phyloP scores from a whole-genome alignment of 2,888 invertebrate genomes.

The Crioceris asparagi region DNA sequence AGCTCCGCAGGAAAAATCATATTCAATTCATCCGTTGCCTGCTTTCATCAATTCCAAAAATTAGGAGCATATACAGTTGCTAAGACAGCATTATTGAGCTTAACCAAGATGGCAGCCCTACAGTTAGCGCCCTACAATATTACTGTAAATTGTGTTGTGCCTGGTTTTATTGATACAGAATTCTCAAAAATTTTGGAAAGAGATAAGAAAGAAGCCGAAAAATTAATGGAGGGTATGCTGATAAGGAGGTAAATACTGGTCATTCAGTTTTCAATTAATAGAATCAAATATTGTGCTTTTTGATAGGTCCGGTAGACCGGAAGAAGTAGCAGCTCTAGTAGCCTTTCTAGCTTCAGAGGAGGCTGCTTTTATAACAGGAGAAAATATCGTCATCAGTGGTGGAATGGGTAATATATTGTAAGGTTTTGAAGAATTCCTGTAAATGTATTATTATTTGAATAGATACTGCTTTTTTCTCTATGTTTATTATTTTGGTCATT shows the following conservation, averaged over 20 bases:
- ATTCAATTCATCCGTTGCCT: not conserved
- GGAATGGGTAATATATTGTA: not conserved
- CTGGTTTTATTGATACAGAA: not conserved
- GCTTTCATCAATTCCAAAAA: too few relatives aligned
- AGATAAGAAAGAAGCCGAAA: too few relatives aligned
- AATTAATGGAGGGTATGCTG: too few relatives aligned
- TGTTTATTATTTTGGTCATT: too few relatives aligned
- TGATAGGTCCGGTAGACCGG: not conserved
- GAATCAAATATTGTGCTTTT: too few relatives aligned
- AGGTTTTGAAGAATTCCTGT: too few relatives aligned
- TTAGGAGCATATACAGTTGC: not conserved
- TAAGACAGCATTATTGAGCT: not conserved
- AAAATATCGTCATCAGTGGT: not conserved
- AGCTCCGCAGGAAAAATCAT: not conserved
- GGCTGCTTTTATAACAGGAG: not conserved
- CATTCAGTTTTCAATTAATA: too few relatives aligned
- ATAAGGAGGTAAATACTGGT: too few relatives aligned
- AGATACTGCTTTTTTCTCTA: too few relatives aligned
- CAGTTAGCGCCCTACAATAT: not conserved
- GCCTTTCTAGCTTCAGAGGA: not conserved
- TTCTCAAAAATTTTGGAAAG: not conserved
- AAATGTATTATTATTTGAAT: too few relatives aligned
- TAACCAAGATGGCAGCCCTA: not conserved
- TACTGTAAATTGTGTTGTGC: not conserved
- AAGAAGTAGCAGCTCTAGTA: not conserved